These are phyloP conservation scores for Leptinotarsa tumamoca DNA, from an alignment of 2,888 invertebrate genomes.

Conservation along the genomic window DNA sequence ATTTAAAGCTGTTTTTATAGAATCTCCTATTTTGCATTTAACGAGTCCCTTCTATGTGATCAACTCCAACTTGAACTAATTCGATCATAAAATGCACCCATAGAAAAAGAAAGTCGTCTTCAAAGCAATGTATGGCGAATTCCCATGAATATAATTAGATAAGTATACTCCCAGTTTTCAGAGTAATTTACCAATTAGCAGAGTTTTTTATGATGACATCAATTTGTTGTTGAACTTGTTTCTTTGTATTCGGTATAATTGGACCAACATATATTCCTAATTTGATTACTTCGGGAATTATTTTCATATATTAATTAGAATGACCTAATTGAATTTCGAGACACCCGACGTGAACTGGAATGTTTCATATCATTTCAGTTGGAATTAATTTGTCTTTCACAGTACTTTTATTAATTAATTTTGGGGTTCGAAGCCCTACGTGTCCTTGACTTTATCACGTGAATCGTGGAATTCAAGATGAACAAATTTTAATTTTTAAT, in stretches of 20 bases:
- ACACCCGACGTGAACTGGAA: slow-evolving; percentile 25
- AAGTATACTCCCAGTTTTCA: slow-evolving; percentile 22
- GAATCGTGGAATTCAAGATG: background rate
- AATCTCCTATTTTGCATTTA: background rate
- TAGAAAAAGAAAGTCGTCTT: slow-evolving; percentile 3
- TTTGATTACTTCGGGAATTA: slow-evolving; percentile 35
- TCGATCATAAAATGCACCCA: slow-evolving; percentile 12
- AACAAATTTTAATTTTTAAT: background rate
- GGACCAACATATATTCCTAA: slow-evolving; percentile 31
- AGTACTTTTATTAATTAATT: slow-evolving; percentile 3
- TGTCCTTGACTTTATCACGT: background rate
- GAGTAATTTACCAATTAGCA: slow-evolving; percentile 41
- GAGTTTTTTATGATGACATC: slow-evolving; percentile 36
- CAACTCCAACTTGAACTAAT: background rate
- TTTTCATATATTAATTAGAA: slow-evolving; percentile 43
- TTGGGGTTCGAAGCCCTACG: background rate
- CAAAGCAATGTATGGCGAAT: slow-evolving; percentile 7
- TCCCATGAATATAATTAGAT: slow-evolving; percentile 23
- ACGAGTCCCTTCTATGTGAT: background rate
- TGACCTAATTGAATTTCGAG: slow-evolving; percentile 37
- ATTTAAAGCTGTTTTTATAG: background rate
- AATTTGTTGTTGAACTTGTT: slow-evolving; percentile 32
- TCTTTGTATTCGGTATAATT: slow-evolving; percentile 39
- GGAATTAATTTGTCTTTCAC: slow-evolving; percentile 22
- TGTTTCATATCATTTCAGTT: slow-evolving; percentile 27